phyloP scores from a whole-genome alignment of 1,140 invertebrate genomes.

The Drosophila quadrilineata region DNA sequence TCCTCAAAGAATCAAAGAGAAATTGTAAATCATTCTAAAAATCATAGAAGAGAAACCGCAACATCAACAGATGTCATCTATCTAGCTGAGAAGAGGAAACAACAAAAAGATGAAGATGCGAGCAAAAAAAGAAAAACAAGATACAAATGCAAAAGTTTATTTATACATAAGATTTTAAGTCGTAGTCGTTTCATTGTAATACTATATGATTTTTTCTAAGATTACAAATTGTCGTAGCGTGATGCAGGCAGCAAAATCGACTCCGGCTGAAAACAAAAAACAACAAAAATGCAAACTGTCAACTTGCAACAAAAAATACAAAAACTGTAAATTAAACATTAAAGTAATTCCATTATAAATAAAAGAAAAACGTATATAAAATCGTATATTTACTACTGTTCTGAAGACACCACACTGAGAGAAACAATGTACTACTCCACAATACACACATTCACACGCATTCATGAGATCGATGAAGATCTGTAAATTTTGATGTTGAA shows the following conservation, averaged over 20 bases:
- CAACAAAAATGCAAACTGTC: constrained; percentile 9
- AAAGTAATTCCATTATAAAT: constrained; percentile 77
- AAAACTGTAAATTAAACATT: constrained; percentile 69
- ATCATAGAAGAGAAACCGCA: constrained; percentile 10
- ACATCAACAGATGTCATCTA: too few species aligned
- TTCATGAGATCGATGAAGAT: constrained; percentile 19
- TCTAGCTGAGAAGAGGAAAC: too few species aligned
- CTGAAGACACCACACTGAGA: neutral
- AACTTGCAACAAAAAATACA: constrained; percentile 2
- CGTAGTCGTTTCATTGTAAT: constrained; percentile 70
- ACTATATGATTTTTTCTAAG: constrained; percentile 33
- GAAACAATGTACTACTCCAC: constrained; percentile 6
- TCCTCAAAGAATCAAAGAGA: constrained; percentile 1
- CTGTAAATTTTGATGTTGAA: constrained; percentile 33
- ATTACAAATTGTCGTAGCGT: neutral
- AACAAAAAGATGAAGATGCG: too few species aligned
- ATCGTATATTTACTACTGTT: constrained; percentile 26
- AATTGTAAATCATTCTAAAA: constrained; percentile 21
- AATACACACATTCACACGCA: constrained; percentile 3
- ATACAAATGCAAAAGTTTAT: constrained; percentile 65
- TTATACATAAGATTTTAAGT: constrained; percentile 76
- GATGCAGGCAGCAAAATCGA: neutral
- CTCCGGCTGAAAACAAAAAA: constrained; percentile 4
- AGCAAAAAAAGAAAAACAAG: constrained; percentile 12
- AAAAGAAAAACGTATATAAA: constrained; percentile 47